Percentiles rank a stretch among this genome's conserved stretches.
phyloP scores from a whole-genome alignment of 2,113 vertebrate genomes.

The Oncorhynchus gorbuscha region DNA sequence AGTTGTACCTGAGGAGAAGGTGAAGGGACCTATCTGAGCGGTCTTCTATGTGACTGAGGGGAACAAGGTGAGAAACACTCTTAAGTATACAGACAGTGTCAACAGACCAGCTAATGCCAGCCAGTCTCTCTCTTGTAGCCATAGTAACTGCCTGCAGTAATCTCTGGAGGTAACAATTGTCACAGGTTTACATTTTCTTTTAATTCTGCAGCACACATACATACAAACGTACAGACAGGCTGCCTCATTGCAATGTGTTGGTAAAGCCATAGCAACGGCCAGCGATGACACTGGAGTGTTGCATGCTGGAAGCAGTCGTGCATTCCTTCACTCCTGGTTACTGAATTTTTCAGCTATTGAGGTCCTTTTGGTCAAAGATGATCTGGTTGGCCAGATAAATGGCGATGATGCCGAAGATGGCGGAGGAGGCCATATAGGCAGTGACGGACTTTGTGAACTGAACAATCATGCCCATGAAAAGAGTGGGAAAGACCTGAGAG shows the following conservation, averaged over 20 bases:
- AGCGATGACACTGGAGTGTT: slow-evolving; percentile 30
- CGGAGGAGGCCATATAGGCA: slow-evolving; percentile 74
- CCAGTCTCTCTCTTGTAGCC: background rate
- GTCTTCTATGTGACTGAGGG: background rate
- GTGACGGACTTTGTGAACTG: slow-evolving; percentile 77
- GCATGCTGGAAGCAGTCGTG: slow-evolving; percentile 53
- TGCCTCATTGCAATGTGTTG: background rate
- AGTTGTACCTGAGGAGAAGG: slow-evolving; percentile 48
- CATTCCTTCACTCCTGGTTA: background rate
- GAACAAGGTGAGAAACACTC: slow-evolving; percentile 2
- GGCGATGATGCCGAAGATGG: slow-evolving; percentile 71
- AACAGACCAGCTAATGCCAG: too few species aligned
- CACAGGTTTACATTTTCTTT: background rate
- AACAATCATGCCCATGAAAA: slow-evolving; percentile 79
- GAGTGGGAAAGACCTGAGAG: slow-evolving; percentile 79
- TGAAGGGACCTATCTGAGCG: background rate
- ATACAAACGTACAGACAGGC: background rate
- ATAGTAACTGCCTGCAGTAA: background rate
- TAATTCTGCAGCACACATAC: background rate
- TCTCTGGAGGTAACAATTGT: background rate
- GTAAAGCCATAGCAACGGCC: background rate
- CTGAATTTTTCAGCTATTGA: slow-evolving; percentile 52
- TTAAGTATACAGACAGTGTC: background rate
- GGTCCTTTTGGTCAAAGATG: slow-evolving; percentile 78
- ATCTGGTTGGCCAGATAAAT: slow-evolving; percentile 71